These are phyloP conservation scores for Acronicta alni DNA, from an alignment of 2,888 invertebrate species.

Conservation along the genomic window DNA sequence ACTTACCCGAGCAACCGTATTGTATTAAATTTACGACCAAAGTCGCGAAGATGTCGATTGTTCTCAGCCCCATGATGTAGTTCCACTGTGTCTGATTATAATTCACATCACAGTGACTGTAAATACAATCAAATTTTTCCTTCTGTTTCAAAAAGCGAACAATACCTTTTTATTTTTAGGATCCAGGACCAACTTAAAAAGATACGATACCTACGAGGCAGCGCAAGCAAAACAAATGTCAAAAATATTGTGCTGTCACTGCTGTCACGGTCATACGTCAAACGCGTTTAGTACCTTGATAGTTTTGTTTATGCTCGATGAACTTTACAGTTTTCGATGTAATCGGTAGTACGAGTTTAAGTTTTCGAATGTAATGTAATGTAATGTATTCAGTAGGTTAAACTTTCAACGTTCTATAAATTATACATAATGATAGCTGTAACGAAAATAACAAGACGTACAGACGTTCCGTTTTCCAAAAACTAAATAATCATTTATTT, in stretches of 20 bases:
- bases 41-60: slow-evolving; percentile 71
- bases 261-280: slow-evolving; percentile 43
- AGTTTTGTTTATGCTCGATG: no score
- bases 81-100: slow-evolving; percentile 40
- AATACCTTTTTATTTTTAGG: slow-evolving; percentile 49
- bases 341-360: no score
- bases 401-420: no score
- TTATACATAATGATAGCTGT: no score
- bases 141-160: slow-evolving; percentile 64
- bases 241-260: slow-evolving; percentile 54
- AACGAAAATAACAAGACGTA: no score
- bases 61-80: slow-evolving; percentile 72
- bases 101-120: slow-evolving; percentile 77
- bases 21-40: slow-evolving; percentile 77
- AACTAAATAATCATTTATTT: no score
- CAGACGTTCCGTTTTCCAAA: not conserved
- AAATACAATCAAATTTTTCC: slow-evolving; percentile 59
- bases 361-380: no score
- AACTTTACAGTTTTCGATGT: no score
- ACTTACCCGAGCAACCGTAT: slow-evolving; percentile 81
- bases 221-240: slow-evolving; percentile 75
- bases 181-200: no score
- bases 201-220: no score
- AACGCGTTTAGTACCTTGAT: slow-evolving; percentile 39
- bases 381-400: no score